Base-by-base conservation (phyloP, 2,888 invertebrate genomes). In the Chrysolina oricalcia region DNA sequence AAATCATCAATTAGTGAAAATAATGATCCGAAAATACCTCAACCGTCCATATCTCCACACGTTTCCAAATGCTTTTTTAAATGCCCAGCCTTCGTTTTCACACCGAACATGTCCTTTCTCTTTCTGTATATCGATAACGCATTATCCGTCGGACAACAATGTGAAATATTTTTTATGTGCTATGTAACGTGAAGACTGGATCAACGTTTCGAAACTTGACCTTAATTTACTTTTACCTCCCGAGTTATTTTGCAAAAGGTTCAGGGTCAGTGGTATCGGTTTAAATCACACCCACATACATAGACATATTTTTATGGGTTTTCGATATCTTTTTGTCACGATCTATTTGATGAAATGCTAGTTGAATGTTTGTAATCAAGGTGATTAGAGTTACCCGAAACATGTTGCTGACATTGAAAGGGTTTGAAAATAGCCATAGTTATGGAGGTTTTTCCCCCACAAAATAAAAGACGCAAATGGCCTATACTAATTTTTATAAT, bases 211-310 rank as follows among this genome's bases (percentile, higher is more conserved):
- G 59, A 23, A 59, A 59, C n/a, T 35, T 27, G 35, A 59, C 59
- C 59, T 59, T 35, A 59, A 23, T 35, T 27, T n/a, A 59, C 59
- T 59, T 21, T 56, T 59, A 59, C 59, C 35, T 35, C 11, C 17
- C 23, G n/a, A 27, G 35, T 59, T 53, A 53, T 53, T 59, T n/a
- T 59, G 59, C 59, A 17, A 35, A 59, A 59, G 27, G 15, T 6
- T 59, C 59, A 59, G 59, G 59, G 59, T 59, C 59, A 59, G 2
- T 27, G 10, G 27, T 15, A 59, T n/a, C 15, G 23, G 35, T 59
- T 17, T 35, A 27, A 27, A 59, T 59, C 59, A 59, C 59, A 59
- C 59, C 59, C 35, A 59, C 59, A 59, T 59, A 59, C 59, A 59
- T 59, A 59, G 15, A 27, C 59, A 59, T 27, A 59, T n/a, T 59